Evolutionary conservation across 2,888 invertebrate genomes (phyloP), one percentile per base, ranked within the genome.

Genomic region (Eremobia ochroleuca): DNA sequence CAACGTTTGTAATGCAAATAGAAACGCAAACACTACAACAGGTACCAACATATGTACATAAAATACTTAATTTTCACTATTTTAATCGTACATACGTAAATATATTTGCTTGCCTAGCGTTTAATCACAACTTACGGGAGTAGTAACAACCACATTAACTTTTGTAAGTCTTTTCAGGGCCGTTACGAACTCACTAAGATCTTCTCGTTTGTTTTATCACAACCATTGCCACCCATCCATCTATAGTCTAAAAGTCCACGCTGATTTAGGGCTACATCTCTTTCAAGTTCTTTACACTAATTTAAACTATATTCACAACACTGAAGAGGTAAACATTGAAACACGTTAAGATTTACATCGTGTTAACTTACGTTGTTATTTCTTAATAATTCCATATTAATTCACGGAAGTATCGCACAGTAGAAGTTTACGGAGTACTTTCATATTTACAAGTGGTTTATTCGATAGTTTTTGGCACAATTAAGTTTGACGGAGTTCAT

Each of bases 311-410:
- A 95, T 94, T 96, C 96, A 96, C 96, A 97, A 97, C 97, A 96
- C 97, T 92, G 93, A 93, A 96, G 97, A 97, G 96, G 96, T 97
- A 96, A 96, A 96, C 96, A 96, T 95, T 95, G 92, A 92, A 88
- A 91, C 89, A 91, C 92, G 90, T 90, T 91, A 80, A 90, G 89
- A 91, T 90, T 95, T 94, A 95, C 96, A 96, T 96, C 80, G 89
- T 94, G 94, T 87, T 92, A 94, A 91, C 92, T 93, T 91, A 88
- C 81, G 81, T 85, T 81, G 87, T 92, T 85, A 90, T 86, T 90
- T 85, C 76, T 81, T 81, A 86, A 83, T 82, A 92, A 92, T 92
- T 92, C 89, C 92, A 92, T 92, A 85, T 91, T 86, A 92, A 91
- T 93, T 92, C 92, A 92, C 93, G 83, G 90, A 92, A 91, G 90